Base-by-base conservation (phyloP, 2,113 vertebrate species). In the Bagarius yarrelli region DNA sequence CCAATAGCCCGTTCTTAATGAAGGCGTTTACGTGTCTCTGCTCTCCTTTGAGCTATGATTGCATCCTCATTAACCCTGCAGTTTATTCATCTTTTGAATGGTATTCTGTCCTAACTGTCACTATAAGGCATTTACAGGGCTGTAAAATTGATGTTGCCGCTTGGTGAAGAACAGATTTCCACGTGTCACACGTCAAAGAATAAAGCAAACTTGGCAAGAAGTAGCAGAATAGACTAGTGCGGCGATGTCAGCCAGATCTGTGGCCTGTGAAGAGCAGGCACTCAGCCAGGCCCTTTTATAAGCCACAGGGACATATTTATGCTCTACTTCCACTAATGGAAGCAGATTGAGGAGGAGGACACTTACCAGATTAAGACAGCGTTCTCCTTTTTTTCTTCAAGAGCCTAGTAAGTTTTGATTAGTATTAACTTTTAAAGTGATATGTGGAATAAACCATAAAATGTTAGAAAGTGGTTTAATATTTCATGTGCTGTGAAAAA, bases 251-350 rank as follows among this genome's bases (percentile, higher is more conserved):
- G 83, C 60, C 76, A 83, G 78, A 85, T 63, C 71, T 56, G 56
- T 55, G 27, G 82, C 50, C 78, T 76, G 78, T 85, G 83, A 81
- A 83, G 83, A 85, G 78, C 81, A 73, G 79, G 81, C 83, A 79
- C 69, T 77, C 73, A 57, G 84, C 85, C 85, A 87, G 85, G 72
- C 67, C 79, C 73, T 84, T 88, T 87, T 87, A 86, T 75, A 81
- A 83, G 75, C 80, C 78, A 79, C 75, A 71, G 81, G 82, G 81
- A 82, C 71, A 87, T 83, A 78, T 85, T 88, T 88, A 84, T 85
- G 79, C 70, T 71, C 67, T 84, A 83, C 83, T 83, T 84, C 80
- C 72, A 79, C 83, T 85, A 87, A 88, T 87, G 84, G 84, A 87
- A 87, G 83, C 72, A 83, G 70, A 86, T 85, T 86, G 76, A 84